Base-by-base conservation (phyloP, 2,888 invertebrate species). In the Baronia brevicornis region DNA sequence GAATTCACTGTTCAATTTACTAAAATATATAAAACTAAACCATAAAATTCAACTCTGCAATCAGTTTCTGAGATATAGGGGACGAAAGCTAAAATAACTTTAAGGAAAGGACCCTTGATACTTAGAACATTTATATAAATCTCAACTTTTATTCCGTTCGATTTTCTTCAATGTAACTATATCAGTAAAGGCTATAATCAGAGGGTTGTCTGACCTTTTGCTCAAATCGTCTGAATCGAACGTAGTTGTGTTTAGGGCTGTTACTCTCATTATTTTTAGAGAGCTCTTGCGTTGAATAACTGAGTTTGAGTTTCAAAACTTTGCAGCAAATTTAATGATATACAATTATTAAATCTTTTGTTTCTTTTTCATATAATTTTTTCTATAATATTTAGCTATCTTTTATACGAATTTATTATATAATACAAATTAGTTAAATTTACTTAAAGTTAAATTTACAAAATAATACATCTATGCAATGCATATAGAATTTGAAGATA, bases 211-310 rank as follows among this genome's bases (percentile, higher is more conserved):
- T 48, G 56, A 57, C 58, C 60, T 56, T 60, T 60, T 56, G 50
- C 53, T 54, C 60, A 58, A 60, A 57, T 60, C 51, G 62, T 50
- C 44, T 50, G 47, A 42, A 58, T 58, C 48, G 51, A 46, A 48
- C 48, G 41, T 51, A 53, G 51, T 60, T 58, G 5, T 8, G 1
- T 5, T 6, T 17, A 36, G 26, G 36, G 30, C 18, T 30, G 30
- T n/a, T 18, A n/a, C n/a, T n/a, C n/a, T n/a, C n/a, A n/a, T n/a
- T n/a, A n/a, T n/a, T n/a, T n/a, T n/a, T n/a, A n/a, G n/a, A n/a
- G n/a, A n/a, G n/a, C n/a, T n/a, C n/a, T n/a, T n/a, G n/a, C n/a
- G n/a, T n/a, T n/a, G n/a, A n/a, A n/a, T n/a, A n/a, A n/a, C n/a
- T n/a, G n/a, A n/a, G n/a, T n/a, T n/a, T n/a, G n/a, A n/a, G n/a